Base-by-base conservation (phyloP, 2,888 invertebrate species). In the Agrenia bidenticulata region DNA sequence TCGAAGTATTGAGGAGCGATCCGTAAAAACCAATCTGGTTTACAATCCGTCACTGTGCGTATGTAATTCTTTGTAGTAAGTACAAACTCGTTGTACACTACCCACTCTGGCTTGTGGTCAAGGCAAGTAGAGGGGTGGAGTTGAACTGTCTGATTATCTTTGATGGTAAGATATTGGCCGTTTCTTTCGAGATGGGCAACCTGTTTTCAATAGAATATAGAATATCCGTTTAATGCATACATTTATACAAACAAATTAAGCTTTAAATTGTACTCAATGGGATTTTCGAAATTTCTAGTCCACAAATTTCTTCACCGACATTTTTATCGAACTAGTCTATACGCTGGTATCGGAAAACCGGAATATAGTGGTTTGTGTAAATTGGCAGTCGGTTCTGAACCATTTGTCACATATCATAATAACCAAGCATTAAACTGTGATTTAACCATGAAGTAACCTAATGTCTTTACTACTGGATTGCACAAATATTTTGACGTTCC, bases 51-150 rank as follows among this genome's bases (percentile, higher is more conserved):
- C 15, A 98, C 97, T 0, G 98, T 99, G 75, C 99, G 85, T 78
- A 99, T 99, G 81, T 99, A 99, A 82, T 99, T 99, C 83, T 99
- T 99, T 67, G 98, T 97, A 70, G 99, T 99, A 75, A 99, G 84
- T 55, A 99, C 99, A 80, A 99, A 99, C 83, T 99, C 99, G 82
- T 99, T 98, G 83, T 99, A 99, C 67, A 99, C 89, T 45, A 98
- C 98, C 99, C 99, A 99, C 82, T 99, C 99, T 0, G 99, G 99
- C 81, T 99, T 99, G 83, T 99, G 99, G 83, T 98, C 98, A 64
- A 99, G 86, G 79, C 97, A 98, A 9, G 98, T 98, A 74, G 97
- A 97, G 0, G 99, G 99, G 83, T 99, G 99, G 49, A 99, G 85
- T 81, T 98, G 98, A 1, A 99, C 99, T 69, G 94, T 89, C 83